Evolutionary conservation across 2,888 invertebrate genomes (phyloP).

Genomic region (Nemapogon koenigi): DNA sequence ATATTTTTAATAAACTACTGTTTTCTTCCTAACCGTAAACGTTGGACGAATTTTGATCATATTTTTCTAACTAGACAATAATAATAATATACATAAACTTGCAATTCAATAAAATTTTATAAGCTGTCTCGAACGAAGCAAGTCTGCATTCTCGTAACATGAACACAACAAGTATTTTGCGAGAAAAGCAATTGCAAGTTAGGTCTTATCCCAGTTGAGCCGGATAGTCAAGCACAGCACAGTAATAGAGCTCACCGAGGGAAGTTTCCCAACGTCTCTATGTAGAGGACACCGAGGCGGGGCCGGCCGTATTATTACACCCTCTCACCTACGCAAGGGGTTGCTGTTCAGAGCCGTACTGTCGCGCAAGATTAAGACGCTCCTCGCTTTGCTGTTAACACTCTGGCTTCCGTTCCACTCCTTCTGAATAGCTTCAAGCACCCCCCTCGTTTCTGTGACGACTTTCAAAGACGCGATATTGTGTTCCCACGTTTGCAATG

Average conservation of each 20-base stretch:
- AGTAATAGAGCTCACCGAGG: slow-evolving; percentile 30
- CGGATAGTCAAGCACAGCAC: slow-evolving; percentile 40
- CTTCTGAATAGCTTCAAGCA: slow-evolving; percentile 35
- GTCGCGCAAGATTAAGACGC: slow-evolving; percentile 57
- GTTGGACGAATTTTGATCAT: too few relatives aligned
- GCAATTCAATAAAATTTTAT: too few relatives aligned
- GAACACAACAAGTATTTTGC: slow-evolving; percentile 25
- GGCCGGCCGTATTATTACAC: slow-evolving; percentile 55
- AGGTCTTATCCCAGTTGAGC: slow-evolving; percentile 45
- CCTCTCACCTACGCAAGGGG: slow-evolving; percentile 59
- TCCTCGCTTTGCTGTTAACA: slow-evolving; percentile 48
- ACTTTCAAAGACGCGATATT: slow-evolving; percentile 19
- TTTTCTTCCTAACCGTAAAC: too few relatives aligned
- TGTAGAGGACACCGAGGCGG: slow-evolving; percentile 25
- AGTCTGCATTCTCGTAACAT: slow-evolving; percentile 1
- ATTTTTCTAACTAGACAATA: too few relatives aligned
- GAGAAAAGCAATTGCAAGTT: slow-evolving; percentile 27
- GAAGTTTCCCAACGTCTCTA: too few relatives aligned
- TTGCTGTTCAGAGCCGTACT: slow-evolving; percentile 43
- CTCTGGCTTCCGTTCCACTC: slow-evolving; percentile 38
- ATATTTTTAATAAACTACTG: too few relatives aligned
- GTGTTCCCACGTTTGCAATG: too few relatives aligned
- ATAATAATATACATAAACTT: too few relatives aligned
- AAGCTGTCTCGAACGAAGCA: too few relatives aligned
- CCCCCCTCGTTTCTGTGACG: slow-evolving; percentile 27